These are phyloP conservation scores for Choristoneura rosaceana DNA, from an alignment of 2,888 invertebrate species.

Conservation along the genomic window DNA sequence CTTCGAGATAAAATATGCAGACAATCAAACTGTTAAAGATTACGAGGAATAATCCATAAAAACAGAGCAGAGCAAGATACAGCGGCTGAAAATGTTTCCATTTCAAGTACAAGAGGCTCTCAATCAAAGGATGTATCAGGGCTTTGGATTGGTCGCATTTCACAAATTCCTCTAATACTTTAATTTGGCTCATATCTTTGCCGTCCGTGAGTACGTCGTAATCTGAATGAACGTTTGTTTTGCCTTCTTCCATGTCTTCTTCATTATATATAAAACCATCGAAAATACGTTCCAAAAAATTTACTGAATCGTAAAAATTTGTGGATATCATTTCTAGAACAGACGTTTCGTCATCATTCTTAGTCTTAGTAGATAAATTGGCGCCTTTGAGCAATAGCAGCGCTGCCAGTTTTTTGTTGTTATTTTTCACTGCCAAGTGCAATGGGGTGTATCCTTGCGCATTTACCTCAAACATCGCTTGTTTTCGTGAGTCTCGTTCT, in stretches of 20 bases:
- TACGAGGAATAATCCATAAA: constrained; percentile 10
- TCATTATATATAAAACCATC: not conserved
- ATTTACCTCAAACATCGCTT: not conserved
- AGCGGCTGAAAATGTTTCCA: constrained; percentile 8
- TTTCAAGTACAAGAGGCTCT: constrained; percentile 22
- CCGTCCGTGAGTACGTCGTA: constrained; percentile 4
- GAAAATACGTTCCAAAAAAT: constrained; percentile 11
- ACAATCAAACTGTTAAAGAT: constrained; percentile 11
- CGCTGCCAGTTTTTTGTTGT: not conserved
- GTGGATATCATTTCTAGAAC: constrained; percentile 12
- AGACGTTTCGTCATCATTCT: not conserved
- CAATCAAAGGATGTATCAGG: constrained; percentile 16
- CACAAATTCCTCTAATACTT: constrained; percentile 21
- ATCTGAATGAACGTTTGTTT: not conserved
- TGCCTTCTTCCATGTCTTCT: too few relatives aligned
- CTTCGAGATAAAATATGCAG: not conserved
- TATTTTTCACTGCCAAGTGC: not conserved
- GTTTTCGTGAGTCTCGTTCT: not conserved
- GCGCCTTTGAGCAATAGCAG: not conserved
- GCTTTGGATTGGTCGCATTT: constrained; percentile 12
- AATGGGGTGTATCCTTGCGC: constrained; percentile 6
- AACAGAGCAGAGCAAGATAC: not conserved
- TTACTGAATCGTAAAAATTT: not conserved
- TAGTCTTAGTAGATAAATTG: constrained; percentile 6
- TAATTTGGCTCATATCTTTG: constrained; percentile 8